A percentile compares a stretch with the other conserved stretches of the same genome.
These are phyloP conservation scores for Fabriciana adippe DNA, from an alignment of 2,888 invertebrate genomes.

Conservation along the genomic window DNA sequence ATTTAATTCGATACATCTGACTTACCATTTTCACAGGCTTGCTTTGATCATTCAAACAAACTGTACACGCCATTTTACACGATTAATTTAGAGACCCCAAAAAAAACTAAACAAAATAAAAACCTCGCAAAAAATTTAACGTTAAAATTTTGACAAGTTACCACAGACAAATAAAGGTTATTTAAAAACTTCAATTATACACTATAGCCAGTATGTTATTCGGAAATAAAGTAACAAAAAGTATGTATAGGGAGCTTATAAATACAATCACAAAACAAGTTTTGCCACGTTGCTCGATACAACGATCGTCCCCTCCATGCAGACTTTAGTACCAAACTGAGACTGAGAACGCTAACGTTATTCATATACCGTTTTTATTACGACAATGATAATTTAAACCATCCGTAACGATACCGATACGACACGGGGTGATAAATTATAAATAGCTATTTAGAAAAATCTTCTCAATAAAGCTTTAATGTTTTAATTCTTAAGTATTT, in stretches of 20 bases:
- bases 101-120: slow-evolving; percentile 36
- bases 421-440: neutral
- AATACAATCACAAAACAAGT: slow-evolving; percentile 13
- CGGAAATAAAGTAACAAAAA: neutral
- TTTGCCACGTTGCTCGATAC: slow-evolving; percentile 17
- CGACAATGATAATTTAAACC: slow-evolving; percentile 1
- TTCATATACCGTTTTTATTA: slow-evolving; percentile 10
- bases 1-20: slow-evolving; percentile 26
- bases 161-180: slow-evolving; percentile 12
- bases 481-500: too few species aligned
- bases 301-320: slow-evolving; percentile 24
- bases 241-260: neutral
- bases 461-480: too few species aligned
- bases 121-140: slow-evolving; percentile 6
- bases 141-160: slow-evolving; percentile 12
- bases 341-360: slow-evolving; percentile 4
- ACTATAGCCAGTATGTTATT: slow-evolving; percentile 17
- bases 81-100: neutral
- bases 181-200: slow-evolving; percentile 19
- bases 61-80: slow-evolving; percentile 59
- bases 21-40: slow-evolving; percentile 64
- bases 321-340: slow-evolving; percentile 12
- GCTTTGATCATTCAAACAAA: slow-evolving; percentile 55
- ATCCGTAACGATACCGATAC: slow-evolving; percentile 2
- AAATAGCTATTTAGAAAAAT: neutral